phyloP scores from a whole-genome alignment of 1,140 invertebrate species.

The Euschistus heros region DNA sequence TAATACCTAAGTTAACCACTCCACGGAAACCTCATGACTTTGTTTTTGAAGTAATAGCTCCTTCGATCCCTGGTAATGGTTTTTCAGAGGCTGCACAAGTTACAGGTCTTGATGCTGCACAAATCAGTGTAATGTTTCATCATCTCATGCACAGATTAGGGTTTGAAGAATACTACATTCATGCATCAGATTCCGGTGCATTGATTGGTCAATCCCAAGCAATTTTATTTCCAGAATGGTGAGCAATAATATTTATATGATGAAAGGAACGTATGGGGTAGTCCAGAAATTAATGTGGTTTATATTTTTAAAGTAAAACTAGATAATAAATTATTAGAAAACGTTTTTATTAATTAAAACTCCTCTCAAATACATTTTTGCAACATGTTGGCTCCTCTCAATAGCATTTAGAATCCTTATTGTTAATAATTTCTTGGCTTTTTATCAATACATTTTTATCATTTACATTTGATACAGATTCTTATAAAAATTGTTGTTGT shows the following conservation, averaged over 20 bases:
- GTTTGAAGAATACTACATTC: neutral
- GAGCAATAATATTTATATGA: slow-evolving; percentile 23
- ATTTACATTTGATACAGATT: too few relatives aligned
- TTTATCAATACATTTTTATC: too few relatives aligned
- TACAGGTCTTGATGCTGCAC: slow-evolving; percentile 47
- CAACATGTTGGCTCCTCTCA: too few relatives aligned
- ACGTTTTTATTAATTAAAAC: too few relatives aligned
- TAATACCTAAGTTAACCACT: slow-evolving; percentile 57
- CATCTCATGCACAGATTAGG: slow-evolving; percentile 56
- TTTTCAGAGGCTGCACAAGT: slow-evolving; percentile 58
- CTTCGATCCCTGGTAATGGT: slow-evolving; percentile 74
- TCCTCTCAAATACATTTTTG: too few relatives aligned
- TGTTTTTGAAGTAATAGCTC: slow-evolving; percentile 67
- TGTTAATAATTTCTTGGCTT: too few relatives aligned
- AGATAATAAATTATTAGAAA: too few relatives aligned
- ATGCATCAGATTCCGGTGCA: neutral
- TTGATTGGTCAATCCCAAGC: slow-evolving; percentile 39
- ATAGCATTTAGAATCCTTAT: too few relatives aligned
- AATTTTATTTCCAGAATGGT: slow-evolving; percentile 53
- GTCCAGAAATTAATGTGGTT: too few relatives aligned
- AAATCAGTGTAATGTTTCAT: slow-evolving; percentile 61
- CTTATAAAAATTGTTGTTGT: too few relatives aligned
- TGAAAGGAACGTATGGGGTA: too few relatives aligned
- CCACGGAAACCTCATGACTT: slow-evolving; percentile 46
- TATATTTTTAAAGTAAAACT: too few relatives aligned